phyloP scores from a whole-genome alignment of 2,113 vertebrate genomes.

The Rhinogobius similis region DNA sequence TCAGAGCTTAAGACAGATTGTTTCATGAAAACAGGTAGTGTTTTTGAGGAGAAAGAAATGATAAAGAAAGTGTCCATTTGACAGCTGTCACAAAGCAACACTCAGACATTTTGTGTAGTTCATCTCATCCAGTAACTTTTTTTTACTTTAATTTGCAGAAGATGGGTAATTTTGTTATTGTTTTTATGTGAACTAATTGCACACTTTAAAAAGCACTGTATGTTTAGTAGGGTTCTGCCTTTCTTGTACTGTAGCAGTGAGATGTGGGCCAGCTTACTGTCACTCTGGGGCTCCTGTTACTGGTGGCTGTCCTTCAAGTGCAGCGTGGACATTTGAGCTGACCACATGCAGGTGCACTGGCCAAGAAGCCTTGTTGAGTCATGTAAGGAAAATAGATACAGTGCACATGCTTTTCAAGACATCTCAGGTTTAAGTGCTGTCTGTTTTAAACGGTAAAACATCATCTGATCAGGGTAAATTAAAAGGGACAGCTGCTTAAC shows the following conservation, averaged over 20 bases:
- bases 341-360: conserved; percentile 46
- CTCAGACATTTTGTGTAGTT: too few species aligned
- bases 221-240: conserved; percentile 48
- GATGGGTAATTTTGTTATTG: too few species aligned
- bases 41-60: neutral
- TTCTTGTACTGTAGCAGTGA: conserved; percentile 16
- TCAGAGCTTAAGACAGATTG: neutral
- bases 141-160: neutral
- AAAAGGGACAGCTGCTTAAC: conserved; percentile 36
- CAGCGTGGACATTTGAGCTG: conserved; percentile 43
- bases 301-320: conserved; percentile 39
- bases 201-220: conserved; percentile 23
- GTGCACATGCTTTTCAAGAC: conserved; percentile 7
- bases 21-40: neutral
- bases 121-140: neutral
- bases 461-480: conserved; percentile 29
- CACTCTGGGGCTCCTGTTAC: conserved; percentile 50
- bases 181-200: too few species aligned
- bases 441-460: conserved; percentile 10
- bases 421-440: conserved; percentile 17
- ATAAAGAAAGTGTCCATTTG: neutral
- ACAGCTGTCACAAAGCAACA: conserved; percentile 2
- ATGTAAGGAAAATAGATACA: conserved; percentile 39
- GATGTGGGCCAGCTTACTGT: conserved; percentile 43
- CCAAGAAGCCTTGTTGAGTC: conserved; percentile 41